A percentile compares a stretch with the other conserved stretches of the same genome.
Conservation (phyloP, 2,797 vertebrate genomes). For the Pempheris klunzingeri region DNA sequence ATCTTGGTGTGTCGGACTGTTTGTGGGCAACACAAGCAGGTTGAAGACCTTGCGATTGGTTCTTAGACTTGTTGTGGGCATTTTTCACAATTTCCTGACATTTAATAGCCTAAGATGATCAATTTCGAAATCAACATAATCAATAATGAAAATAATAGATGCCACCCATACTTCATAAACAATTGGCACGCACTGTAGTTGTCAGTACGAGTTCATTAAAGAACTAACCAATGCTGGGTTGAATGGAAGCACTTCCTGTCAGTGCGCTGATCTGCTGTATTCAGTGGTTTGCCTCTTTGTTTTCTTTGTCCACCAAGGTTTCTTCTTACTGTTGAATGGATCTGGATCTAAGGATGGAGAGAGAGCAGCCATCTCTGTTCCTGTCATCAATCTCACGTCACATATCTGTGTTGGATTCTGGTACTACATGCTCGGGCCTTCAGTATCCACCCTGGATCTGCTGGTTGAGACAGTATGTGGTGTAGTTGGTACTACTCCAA, state of each 20-base stretch:
- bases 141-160: background rate
- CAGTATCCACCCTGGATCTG: slow-evolving; percentile 81
- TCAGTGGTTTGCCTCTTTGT: background rate
- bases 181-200: background rate
- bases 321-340: slow-evolving; percentile 82
- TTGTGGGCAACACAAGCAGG: background rate
- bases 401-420: slow-evolving; percentile 85
- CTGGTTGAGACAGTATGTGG: slow-evolving; percentile 74
- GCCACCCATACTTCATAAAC: background rate
- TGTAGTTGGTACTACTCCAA: background rate
- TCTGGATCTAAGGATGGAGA: slow-evolving; percentile 67
- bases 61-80: background rate
- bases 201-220: background rate
- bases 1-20: background rate
- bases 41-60: background rate
- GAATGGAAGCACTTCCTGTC: background rate
- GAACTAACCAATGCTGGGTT: background rate
- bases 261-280: background rate
- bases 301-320: slow-evolving; percentile 65
- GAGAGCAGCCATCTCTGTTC: slow-evolving; percentile 71
- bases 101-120: background rate
- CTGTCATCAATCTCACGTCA: slow-evolving; percentile 44
- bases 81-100: background rate
- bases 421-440: slow-evolving; percentile 85
- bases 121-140: background rate